Base-by-base conservation (phyloP, 2,113 vertebrate species). In the Gallinago paraguaiae region DNA sequence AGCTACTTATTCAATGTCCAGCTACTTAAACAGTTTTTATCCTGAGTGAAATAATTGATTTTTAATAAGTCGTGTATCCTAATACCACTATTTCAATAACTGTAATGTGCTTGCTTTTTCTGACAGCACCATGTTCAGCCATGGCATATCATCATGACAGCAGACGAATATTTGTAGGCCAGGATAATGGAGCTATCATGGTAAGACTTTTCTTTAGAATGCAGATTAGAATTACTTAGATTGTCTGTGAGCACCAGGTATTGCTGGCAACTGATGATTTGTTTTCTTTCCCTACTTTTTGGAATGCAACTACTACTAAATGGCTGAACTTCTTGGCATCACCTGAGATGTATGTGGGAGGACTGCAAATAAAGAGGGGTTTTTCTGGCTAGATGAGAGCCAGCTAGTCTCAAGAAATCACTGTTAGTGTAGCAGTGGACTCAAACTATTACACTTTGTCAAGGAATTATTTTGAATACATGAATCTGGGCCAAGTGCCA, bases 81-180 rank as follows among this genome's bases (percentile, higher is more conserved):
- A 74, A 53, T 70, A 46, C 31, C 10, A 84, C 28, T 63, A 0
- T 92, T 91, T 89, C 69, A 92, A 3, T 82, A 60, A 65, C 16
- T 82, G 35, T 75, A 50, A 79, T 6, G 12, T 92, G 16, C 30
- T 91, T 95, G 57, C 88, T 51, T 46, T 90, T 96, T 84, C 87
- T 57, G 60, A 16, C 95, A 99, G 99, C 99, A 14, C 99, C 99
- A 0, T 99, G 99, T 96, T 99, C 99, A 27, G 97, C 99, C 63
- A 98, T 99, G 99, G 98, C 98, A 13, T 99, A 99, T 94, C 99
- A 99, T 96, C 99, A 99, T 12, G 99, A 99, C 56, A 99, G 99
- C 98, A 98, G 99, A 50, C 98, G 99, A 90, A 98, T 99, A 97
- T 99, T 99, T 97, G 98, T 99, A 80, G 99, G 99, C 72, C 99